A percentile compares a stretch with the other conserved stretches of the same genome.
Evolutionary conservation across 2,888 invertebrate species (phyloP).

Genomic region (Brenthis ino): DNA sequence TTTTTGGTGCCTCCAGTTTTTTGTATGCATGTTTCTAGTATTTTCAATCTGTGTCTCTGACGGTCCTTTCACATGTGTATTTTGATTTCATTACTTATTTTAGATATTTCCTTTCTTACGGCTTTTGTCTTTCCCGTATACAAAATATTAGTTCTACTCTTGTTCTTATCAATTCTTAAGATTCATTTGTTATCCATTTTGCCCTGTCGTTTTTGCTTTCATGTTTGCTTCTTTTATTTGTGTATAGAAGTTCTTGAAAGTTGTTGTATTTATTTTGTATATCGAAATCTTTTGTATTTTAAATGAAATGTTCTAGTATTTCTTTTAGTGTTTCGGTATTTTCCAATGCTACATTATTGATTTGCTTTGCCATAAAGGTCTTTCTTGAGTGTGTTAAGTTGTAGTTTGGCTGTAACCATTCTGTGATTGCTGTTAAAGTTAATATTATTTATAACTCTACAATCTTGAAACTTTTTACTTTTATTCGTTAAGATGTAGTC

Average conservation of each 20-base stretch:
- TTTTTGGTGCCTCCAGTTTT: slow-evolving; percentile 5
- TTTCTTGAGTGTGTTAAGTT: background rate
- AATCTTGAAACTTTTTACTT: slow-evolving; percentile 26
- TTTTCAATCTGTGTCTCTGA: background rate
- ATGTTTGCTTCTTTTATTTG: background rate
- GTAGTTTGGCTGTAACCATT: slow-evolving; percentile 25
- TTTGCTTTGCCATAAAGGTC: background rate
- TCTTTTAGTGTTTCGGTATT: background rate
- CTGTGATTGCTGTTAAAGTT: slow-evolving; percentile 20
- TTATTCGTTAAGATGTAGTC: slow-evolving; percentile 38
- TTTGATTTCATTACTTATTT: background rate
- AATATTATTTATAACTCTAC: slow-evolving; percentile 4
- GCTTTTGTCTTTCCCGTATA: background rate
- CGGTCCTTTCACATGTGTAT: background rate
- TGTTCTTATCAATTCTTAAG: background rate
- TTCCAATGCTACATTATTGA: background rate
- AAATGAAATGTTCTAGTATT: background rate
- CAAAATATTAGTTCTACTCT: background rate
- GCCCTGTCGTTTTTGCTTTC: background rate
- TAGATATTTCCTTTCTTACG: background rate
- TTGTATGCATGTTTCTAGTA: background rate
- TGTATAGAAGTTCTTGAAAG: background rate
- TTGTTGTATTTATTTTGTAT: background rate
- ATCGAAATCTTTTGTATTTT: background rate
- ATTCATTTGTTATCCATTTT: background rate